phyloP scores from a whole-genome alignment of 2,888 invertebrate genomes.

The Ophraella communa region DNA sequence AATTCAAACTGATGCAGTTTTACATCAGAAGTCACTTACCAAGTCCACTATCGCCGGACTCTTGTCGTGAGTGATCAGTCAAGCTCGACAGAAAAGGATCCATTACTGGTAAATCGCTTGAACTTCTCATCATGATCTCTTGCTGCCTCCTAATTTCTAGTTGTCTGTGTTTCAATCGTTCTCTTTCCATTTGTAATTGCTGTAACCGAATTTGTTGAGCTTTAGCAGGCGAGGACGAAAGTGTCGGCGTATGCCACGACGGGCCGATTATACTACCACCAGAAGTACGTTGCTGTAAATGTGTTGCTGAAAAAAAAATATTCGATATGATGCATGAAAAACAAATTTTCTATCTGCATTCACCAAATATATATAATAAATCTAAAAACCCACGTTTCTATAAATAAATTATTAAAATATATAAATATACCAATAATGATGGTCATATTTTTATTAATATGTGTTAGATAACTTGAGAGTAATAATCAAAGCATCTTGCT shows the following conservation, averaged over 20 bases:
- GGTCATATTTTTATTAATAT: too few relatives aligned
- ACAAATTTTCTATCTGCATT: not conserved
- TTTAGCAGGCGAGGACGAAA: conserved; percentile 68
- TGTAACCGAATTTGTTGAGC: conserved; percentile 81
- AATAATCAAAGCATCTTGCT: too few relatives aligned
- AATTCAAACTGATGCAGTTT: too few relatives aligned
- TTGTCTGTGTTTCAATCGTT: conserved; percentile 85
- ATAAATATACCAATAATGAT: too few relatives aligned
- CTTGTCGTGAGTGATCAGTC: conserved; percentile 91
- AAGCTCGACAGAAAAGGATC: conserved; percentile 83
- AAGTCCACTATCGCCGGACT: conserved; percentile 92
- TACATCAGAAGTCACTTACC: conserved; percentile 64
- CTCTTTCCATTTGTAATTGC: conserved; percentile 86
- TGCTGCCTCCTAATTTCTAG: conserved; percentile 89
- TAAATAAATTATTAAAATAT: not conserved
- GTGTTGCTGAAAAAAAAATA: conserved; percentile 60
- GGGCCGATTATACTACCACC: conserved; percentile 43
- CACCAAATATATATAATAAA: not conserved
- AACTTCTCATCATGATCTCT: conserved; percentile 75
- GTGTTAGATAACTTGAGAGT: too few relatives aligned
- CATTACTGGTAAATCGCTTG: conserved; percentile 70
- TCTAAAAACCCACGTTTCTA: not conserved
- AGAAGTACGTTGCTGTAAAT: conserved; percentile 61
- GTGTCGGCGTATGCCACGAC: conserved; percentile 56
- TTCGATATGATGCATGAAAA: not conserved